These are phyloP conservation scores for Threskiornis aethiopicus DNA, from an alignment of 2,797 vertebrate species.

Conservation along the genomic window DNA sequence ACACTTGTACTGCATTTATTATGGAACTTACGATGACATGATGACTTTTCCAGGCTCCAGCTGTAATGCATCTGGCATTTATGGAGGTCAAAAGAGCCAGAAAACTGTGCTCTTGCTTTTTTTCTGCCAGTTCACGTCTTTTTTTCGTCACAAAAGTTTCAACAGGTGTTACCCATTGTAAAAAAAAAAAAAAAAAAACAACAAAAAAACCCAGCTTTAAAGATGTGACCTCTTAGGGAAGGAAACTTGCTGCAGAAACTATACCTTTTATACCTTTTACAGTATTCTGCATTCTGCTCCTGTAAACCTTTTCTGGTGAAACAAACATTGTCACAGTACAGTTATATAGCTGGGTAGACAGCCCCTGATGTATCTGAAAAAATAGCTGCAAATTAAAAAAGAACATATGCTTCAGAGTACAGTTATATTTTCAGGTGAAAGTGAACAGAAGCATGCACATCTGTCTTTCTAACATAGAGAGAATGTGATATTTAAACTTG, in stretches of 20 bases:
- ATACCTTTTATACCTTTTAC: neutral
- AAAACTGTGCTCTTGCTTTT: neutral
- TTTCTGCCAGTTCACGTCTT: neutral
- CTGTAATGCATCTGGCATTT: slow-evolving; percentile 15
- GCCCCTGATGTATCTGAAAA: neutral
- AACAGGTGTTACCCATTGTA: neutral
- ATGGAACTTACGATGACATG: neutral
- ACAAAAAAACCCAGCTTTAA: neutral
- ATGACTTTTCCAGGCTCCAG: slow-evolving; percentile 32
- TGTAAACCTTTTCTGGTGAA: neutral
- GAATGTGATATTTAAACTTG: neutral
- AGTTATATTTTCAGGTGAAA: neutral
- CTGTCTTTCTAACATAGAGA: neutral
- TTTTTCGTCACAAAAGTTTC: neutral
- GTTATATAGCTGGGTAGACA: neutral
- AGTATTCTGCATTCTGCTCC: neutral
- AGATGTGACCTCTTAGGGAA: neutral
- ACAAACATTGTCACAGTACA: neutral
- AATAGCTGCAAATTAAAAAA: neutral
- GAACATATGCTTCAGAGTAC: neutral
- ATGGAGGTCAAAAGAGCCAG: slow-evolving; percentile 1
- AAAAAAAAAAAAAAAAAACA: neutral
- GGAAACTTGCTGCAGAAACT: neutral
- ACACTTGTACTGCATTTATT: slow-evolving; percentile 26
- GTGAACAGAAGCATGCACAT: neutral